These are phyloP conservation scores for Rhodeus uyekii DNA, from an alignment of 2,797 vertebrate genomes.

Conservation along the genomic window DNA sequence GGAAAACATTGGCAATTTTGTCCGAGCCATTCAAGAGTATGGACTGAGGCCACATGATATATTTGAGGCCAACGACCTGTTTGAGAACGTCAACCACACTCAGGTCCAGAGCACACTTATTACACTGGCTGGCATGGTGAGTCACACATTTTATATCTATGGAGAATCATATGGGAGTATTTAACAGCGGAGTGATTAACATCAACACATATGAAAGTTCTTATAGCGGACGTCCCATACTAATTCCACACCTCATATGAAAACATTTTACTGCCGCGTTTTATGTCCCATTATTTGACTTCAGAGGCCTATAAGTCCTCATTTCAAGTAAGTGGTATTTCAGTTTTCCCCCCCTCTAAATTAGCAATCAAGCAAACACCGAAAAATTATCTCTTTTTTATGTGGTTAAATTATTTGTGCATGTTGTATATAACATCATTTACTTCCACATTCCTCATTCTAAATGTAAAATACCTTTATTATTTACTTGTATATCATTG, in stretches of 20 bases:
- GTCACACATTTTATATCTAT: conserved; percentile 55
- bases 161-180: not conserved
- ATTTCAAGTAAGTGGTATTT: no score
- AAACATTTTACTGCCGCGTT: no score
- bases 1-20: conserved; percentile 95
- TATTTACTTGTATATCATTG: not conserved
- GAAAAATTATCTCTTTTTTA: no score
- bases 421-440: not conserved
- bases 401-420: not conserved
- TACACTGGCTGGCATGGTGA: conserved; percentile 90
- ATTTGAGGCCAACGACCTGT: conserved; percentile 96
- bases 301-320: no score
- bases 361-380: not conserved
- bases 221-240: no score
- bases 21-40: conserved; percentile 87
- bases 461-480: not conserved
- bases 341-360: no score
- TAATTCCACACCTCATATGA: no score
- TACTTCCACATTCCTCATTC: not conserved
- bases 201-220: not conserved
- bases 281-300: no score
- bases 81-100: conserved; percentile 93
- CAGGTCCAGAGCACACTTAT: conserved; percentile 93
- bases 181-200: not conserved
- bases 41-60: conserved; percentile 89